Conservation (phyloP, 1,140 invertebrate genomes). For the Danaus plexippus region DNA sequence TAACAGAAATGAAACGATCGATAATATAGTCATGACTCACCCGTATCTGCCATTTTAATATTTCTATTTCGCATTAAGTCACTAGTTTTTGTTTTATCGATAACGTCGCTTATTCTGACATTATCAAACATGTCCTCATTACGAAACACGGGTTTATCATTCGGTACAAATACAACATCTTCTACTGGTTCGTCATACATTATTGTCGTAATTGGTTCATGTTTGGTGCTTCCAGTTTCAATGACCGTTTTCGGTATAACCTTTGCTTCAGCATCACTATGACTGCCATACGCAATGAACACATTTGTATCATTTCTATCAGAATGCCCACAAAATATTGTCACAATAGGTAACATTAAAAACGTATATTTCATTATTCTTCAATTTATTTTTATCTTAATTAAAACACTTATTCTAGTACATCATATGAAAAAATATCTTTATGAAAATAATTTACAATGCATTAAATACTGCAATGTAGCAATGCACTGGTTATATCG, state of each 20-base stretch:
- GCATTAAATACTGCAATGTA: too few relatives aligned
- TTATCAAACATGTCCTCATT: conserved; percentile 22
- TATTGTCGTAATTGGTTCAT: conserved; percentile 4
- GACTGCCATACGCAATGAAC: conserved; percentile 30
- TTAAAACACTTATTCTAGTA: too few relatives aligned
- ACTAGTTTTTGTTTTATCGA: conserved; percentile 16
- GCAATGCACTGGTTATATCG: too few relatives aligned
- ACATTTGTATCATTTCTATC: conserved; percentile 32
- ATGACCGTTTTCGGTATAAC: conserved; percentile 5
- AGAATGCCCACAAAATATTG: conserved; percentile 14
- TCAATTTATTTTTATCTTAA: too few relatives aligned
- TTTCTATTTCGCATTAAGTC: conserved; percentile 26
- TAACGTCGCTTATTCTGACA: too few relatives aligned
- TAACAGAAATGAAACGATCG: too few relatives aligned
- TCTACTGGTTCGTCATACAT: conserved; percentile 11
- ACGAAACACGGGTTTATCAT: conserved; percentile 26
- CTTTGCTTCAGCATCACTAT: conserved; percentile 28
- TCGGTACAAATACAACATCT: conserved; percentile 37
- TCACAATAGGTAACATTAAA: too few relatives aligned
- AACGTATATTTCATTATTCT: too few relatives aligned
- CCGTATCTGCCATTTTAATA: conserved; percentile 5
- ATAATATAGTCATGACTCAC: too few relatives aligned
- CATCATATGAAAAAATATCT: too few relatives aligned
- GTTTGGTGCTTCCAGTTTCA: not conserved
- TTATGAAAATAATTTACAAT: too few relatives aligned